These are phyloP conservation scores for Lonchura striata DNA, from an alignment of 2,113 vertebrate species.

Conservation along the genomic window DNA sequence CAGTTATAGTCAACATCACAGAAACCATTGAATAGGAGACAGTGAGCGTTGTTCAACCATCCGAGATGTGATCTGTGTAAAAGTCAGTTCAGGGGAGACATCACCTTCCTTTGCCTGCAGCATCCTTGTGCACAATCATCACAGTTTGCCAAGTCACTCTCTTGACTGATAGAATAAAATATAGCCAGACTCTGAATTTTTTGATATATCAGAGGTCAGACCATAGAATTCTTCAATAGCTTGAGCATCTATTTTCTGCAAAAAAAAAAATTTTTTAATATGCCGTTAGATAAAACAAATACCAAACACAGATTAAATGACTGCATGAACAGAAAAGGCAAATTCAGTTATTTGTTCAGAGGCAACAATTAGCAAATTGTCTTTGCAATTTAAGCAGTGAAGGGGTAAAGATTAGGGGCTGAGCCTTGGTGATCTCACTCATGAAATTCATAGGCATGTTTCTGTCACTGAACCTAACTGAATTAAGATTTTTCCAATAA, in stretches of 20 bases:
- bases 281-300: not conserved
- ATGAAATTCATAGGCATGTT: not conserved
- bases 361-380: not conserved
- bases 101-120: not conserved
- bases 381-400: not conserved
- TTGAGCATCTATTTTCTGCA: slow-evolving; percentile 98
- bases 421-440: not conserved
- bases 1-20: not conserved
- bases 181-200: slow-evolving; percentile 98
- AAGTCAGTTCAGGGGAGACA: slow-evolving; percentile 3
- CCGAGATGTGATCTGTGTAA: not conserved
- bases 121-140: not conserved
- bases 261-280: not conserved
- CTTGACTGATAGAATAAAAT: slow-evolving; percentile 99
- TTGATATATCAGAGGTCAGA: slow-evolving; percentile 97
- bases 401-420: not conserved
- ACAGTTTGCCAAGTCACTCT: slow-evolving; percentile 79
- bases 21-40: not conserved
- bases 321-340: not conserved
- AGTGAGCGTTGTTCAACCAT: not conserved
- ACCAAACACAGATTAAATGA: not conserved
- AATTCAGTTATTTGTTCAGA: not conserved
- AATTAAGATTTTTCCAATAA: not conserved
- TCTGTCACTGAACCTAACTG: not conserved
- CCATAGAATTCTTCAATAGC: slow-evolving; percentile 99